Conservation (phyloP, 2,888 invertebrate genomes). For the Aporophyla nigra region DNA sequence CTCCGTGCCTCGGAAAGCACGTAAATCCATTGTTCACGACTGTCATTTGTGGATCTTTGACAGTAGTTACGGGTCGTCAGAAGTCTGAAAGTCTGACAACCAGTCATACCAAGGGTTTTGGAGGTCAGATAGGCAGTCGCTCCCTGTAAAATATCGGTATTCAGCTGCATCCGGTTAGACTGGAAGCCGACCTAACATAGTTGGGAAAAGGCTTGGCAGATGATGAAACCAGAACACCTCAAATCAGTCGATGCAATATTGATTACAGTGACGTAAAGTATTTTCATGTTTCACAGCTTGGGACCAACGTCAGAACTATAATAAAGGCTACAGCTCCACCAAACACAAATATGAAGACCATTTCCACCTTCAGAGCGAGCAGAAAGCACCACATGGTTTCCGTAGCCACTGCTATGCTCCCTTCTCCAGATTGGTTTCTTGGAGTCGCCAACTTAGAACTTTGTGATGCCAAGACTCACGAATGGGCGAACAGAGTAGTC, state of each 20-base stretch:
- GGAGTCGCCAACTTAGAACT: conserved; percentile 97
- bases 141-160: too few species aligned
- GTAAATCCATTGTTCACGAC: too few species aligned
- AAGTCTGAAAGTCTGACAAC: too few species aligned
- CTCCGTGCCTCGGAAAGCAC: too few species aligned
- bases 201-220: too few species aligned
- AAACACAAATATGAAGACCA: conserved; percentile 77
- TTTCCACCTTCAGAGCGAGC: conserved; percentile 82
- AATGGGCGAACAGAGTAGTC: conserved; percentile 95
- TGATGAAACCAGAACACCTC: too few species aligned
- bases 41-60: too few species aligned
- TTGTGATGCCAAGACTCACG: conserved; percentile 93
- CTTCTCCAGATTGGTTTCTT: conserved; percentile 98
- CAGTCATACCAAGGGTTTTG: too few species aligned
- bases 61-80: too few species aligned
- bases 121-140: too few species aligned
- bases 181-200: too few species aligned
- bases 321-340: conserved; percentile 84
- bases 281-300: conserved; percentile 71
- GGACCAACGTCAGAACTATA: conserved; percentile 80
- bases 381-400: conserved; percentile 83
- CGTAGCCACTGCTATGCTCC: conserved; percentile 82
- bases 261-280: background rate
- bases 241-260: background rate
- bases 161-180: too few species aligned